These are phyloP conservation scores for Parnassius orleans DNA, from an alignment of 2,888 invertebrate genomes.

Conservation along the genomic window DNA sequence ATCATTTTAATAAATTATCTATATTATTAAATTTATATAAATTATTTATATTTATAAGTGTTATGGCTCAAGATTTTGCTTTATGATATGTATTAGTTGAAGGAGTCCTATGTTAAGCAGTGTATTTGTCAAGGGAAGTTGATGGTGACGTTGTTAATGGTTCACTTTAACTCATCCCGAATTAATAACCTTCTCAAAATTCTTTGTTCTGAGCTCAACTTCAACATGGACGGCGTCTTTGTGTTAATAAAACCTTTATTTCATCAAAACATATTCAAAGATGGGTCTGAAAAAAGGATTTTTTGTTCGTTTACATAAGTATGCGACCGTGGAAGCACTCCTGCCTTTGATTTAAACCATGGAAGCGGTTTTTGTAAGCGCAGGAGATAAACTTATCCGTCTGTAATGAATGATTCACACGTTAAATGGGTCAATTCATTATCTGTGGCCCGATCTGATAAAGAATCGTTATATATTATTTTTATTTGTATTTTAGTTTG, in stretches of 20 bases:
- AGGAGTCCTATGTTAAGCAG: too few species aligned
- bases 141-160: too few species aligned
- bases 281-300: slow-evolving; percentile 8
- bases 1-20: too few species aligned
- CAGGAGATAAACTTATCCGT: slow-evolving; percentile 26
- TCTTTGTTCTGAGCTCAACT: too few species aligned
- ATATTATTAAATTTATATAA: too few species aligned
- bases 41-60: too few species aligned
- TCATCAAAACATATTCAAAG: slow-evolving; percentile 29
- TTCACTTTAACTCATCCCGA: too few species aligned
- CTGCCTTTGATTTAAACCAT: neutral
- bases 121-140: too few species aligned
- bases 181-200: too few species aligned
- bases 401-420: slow-evolving; percentile 65
- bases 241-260: slow-evolving; percentile 19
- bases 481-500: slow-evolving; percentile 55
- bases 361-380: slow-evolving; percentile 16
- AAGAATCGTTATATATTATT: slow-evolving; percentile 58
- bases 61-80: too few species aligned
- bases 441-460: slow-evolving; percentile 72
- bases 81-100: too few species aligned
- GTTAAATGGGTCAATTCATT: slow-evolving; percentile 76
- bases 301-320: slow-evolving; percentile 5
- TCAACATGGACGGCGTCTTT: neutral
- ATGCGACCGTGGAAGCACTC: slow-evolving; percentile 11